Conservation (phyloP, 2,888 invertebrate genomes). For the Empis livida region DNA sequence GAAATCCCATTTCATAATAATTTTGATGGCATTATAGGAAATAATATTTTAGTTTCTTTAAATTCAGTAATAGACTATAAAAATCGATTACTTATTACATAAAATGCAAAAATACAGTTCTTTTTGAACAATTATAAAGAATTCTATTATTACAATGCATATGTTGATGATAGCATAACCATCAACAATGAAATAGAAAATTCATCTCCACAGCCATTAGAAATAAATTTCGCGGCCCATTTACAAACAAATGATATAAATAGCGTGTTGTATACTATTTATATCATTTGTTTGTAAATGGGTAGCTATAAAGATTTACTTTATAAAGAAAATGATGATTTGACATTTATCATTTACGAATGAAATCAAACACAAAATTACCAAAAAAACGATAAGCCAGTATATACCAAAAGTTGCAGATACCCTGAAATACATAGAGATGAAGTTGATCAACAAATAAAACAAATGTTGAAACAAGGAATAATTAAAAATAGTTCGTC, state of each 20-base stretch:
- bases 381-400: slow-evolving; percentile 2
- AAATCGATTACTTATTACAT: neutral
- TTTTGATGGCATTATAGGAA: neutral
- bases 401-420: slow-evolving; percentile 6
- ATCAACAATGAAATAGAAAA: neutral
- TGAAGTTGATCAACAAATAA: slow-evolving; percentile 6
- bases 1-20: neutral
- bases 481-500: slow-evolving; percentile 5
- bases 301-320: slow-evolving; percentile 1
- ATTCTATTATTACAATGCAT: neutral
- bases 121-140: neutral
- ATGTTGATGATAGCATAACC: neutral
- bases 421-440: slow-evolving; percentile 5
- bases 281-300: no score
- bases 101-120: neutral
- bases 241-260: neutral
- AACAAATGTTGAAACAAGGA: slow-evolving; percentile 4
- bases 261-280: no score
- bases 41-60: neutral
- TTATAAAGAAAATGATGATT: slow-evolving; percentile 3
- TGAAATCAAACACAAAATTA: slow-evolving; percentile 5
- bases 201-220: neutral
- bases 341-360: slow-evolving; percentile 3
- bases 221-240: neutral
- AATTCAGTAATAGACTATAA: neutral